Evolutionary conservation across 2,888 invertebrate genomes (phyloP).

Genomic region (Dolomedes plantarius): DNA sequence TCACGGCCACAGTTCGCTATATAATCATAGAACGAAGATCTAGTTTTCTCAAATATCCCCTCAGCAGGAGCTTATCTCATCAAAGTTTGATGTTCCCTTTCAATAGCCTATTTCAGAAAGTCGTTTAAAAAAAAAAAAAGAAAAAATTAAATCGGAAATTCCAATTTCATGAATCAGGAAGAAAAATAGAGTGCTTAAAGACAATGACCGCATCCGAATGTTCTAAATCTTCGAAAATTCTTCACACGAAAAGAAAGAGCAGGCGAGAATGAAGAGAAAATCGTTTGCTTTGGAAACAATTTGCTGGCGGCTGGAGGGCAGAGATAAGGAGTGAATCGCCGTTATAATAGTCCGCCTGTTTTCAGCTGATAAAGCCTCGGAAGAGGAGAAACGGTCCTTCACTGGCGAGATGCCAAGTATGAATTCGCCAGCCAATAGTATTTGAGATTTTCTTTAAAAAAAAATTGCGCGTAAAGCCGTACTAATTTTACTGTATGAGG

Average conservation of each 20-base stretch:
- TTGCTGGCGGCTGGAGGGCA: slow-evolving; percentile 34
- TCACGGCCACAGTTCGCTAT: too few relatives aligned
- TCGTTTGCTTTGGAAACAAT: slow-evolving; percentile 21
- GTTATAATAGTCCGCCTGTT: slow-evolving; percentile 45
- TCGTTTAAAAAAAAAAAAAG: too few relatives aligned
- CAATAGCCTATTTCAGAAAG: background rate
- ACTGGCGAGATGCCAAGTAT: slow-evolving; percentile 34
- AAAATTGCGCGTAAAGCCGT: background rate
- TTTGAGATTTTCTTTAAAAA: background rate
- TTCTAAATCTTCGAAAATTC: background rate
- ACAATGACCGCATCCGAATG: background rate
- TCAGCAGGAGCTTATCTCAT: background rate
- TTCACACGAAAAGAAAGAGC: background rate
- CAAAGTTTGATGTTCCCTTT: background rate
- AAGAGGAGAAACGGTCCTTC: background rate
- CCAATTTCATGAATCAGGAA: background rate
- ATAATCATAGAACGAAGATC: too few relatives aligned
- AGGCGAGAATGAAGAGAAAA: slow-evolving; percentile 19
- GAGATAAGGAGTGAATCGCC: slow-evolving; percentile 35
- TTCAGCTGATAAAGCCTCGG: slow-evolving; percentile 31
- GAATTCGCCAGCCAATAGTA: background rate
- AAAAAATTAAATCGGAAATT: background rate
- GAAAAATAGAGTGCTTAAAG: slow-evolving; percentile 5
- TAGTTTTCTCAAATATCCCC: background rate
- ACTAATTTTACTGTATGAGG: too few relatives aligned